Conservation (phyloP, 37 sponge, comb jelly and placozoan genomes). For the Halisarca cf. caerulea region DNA sequence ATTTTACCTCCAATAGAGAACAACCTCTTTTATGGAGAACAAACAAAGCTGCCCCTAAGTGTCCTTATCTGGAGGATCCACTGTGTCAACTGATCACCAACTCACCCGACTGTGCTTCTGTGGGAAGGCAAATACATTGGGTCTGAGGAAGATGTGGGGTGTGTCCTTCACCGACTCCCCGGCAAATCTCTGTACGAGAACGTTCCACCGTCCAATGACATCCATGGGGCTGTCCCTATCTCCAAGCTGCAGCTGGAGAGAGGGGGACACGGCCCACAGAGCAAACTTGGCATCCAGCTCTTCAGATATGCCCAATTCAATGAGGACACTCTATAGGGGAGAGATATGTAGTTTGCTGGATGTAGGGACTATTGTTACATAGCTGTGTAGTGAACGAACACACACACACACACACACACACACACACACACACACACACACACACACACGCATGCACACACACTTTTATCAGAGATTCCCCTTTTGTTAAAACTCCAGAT, state of each 20-base stretch:
- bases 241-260: constrained; percentile 69
- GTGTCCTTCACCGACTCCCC: constrained; percentile 24
- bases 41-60: no score
- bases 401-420: constrained; percentile 32
- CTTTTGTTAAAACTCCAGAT: no score
- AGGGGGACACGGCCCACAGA: constrained; percentile 58
- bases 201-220: constrained; percentile 46
- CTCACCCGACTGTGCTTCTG: constrained; percentile 13
- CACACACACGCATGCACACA: constrained; percentile 1
- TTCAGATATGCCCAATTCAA: constrained; percentile 7
- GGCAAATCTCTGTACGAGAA: constrained; percentile 29
- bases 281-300: constrained; percentile 43
- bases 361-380: no score
- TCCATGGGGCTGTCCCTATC: constrained; percentile 69
- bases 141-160: constrained; percentile 46
- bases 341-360: no score
- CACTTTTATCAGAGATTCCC: not conserved
- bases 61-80: no score
- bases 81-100: no score
- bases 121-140: constrained; percentile 61
- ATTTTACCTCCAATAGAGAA: no score
- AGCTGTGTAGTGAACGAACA: no score
- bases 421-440: constrained; percentile 32
- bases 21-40: no score
- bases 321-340: constrained; percentile 40